A percentile compares a stretch with the other conserved stretches of the same genome.
Evolutionary conservation across 2,888 invertebrate species (phyloP).

Genomic region (Rotaria sp.): DNA sequence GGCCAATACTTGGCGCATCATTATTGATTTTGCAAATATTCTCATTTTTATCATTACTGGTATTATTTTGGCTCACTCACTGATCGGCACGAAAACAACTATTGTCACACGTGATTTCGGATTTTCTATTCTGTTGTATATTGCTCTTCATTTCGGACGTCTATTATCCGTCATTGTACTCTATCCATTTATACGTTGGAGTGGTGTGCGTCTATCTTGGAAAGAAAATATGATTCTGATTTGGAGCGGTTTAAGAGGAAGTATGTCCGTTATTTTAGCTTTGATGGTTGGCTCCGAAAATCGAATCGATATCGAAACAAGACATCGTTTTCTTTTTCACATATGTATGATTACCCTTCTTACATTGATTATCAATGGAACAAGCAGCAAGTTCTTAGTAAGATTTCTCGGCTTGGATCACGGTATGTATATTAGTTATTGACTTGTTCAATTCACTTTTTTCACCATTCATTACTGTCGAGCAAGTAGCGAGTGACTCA

Average conservation of each 20-base stretch:
- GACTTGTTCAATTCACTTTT: neutral
- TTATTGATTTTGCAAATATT: neutral
- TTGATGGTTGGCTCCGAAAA: neutral
- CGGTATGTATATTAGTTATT: neutral
- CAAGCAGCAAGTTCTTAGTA: neutral
- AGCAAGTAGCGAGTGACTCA: constrained; percentile 5
- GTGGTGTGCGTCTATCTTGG: neutral
- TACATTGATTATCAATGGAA: neutral
- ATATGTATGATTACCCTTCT: neutral
- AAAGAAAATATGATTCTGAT: neutral
- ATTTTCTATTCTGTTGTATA: neutral
- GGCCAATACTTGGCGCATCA: neutral
- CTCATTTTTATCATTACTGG: neutral
- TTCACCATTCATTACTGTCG: constrained; percentile 12
- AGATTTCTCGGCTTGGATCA: neutral
- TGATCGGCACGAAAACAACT: neutral
- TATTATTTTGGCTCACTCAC: constrained; percentile 6
- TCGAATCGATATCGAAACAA: neutral
- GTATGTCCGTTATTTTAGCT: constrained; percentile 3
- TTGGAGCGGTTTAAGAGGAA: neutral
- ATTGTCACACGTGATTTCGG: neutral
- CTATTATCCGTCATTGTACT: neutral
- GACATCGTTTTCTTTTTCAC: neutral
- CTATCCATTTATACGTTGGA: neutral
- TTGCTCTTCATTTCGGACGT: neutral